phyloP scores from a whole-genome alignment of 1,140 invertebrate species.

The Heliconius melpomene region DNA sequence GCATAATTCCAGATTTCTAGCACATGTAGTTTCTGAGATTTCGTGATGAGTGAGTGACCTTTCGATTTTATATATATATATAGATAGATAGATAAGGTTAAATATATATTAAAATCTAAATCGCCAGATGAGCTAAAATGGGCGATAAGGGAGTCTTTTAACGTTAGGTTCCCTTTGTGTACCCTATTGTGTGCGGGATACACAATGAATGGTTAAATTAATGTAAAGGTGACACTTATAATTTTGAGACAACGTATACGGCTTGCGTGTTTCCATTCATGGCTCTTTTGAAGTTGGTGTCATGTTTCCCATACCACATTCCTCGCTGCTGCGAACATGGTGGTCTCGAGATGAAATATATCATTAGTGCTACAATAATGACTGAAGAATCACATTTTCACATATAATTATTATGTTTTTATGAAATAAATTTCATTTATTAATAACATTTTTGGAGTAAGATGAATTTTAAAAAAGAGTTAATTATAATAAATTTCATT shows the following conservation, averaged over 20 bases:
- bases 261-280: constrained; percentile 48
- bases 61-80: too few relatives aligned
- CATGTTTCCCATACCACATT: constrained; percentile 60
- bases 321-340: constrained; percentile 46
- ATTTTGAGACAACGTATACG: constrained; percentile 24
- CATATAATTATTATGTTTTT: constrained; percentile 28
- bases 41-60: too few relatives aligned
- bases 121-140: too few relatives aligned
- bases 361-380: constrained; percentile 36
- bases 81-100: neutral
- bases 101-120: neutral
- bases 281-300: constrained; percentile 49
- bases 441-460: neutral
- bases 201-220: neutral
- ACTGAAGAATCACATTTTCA: constrained; percentile 28
- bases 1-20: neutral
- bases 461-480: neutral
- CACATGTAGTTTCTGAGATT: neutral
- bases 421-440: neutral
- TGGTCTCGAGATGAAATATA: constrained; percentile 47
- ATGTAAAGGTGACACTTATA: constrained; percentile 25
- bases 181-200: too few relatives aligned
- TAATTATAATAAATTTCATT: neutral
- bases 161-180: too few relatives aligned
- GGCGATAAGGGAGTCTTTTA: too few relatives aligned